A percentile compares a stretch with the other conserved stretches of the same genome.
Conservation (phyloP, 2,888 invertebrate species). For the Melipona bicolor region DNA sequence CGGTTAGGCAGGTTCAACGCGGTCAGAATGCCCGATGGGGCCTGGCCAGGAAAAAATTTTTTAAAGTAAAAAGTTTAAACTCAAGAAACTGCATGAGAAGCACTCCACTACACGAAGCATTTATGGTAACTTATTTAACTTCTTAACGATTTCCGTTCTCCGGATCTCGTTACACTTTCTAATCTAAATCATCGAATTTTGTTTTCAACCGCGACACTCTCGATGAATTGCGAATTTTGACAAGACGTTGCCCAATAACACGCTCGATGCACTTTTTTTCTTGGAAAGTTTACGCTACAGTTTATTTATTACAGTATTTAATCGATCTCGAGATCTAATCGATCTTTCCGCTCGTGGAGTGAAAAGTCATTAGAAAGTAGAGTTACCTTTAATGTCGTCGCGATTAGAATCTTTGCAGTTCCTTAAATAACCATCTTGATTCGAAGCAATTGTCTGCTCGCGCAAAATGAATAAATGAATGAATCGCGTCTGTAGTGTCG, state of each 20-base stretch:
- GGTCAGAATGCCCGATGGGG: background rate
- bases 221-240: background rate
- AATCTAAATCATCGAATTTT: constrained; percentile 44
- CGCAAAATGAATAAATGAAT: too few species aligned
- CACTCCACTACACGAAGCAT: background rate
- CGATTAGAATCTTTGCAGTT: too few species aligned
- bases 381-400: background rate
- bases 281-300: constrained; percentile 20
- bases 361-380: background rate
- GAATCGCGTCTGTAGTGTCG: too few species aligned
- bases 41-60: background rate
- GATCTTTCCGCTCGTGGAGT: background rate
- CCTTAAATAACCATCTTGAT: too few species aligned
- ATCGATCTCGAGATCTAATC: background rate
- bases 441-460: too few species aligned
- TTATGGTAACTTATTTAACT: constrained; percentile 26
- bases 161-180: constrained; percentile 53
- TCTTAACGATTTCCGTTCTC: constrained; percentile 28
- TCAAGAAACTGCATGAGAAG: constrained; percentile 2
- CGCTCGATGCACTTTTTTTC: background rate
- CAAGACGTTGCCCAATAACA: background rate
- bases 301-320: background rate
- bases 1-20: background rate
- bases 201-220: constrained; percentile 10
- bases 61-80: background rate